A percentile compares a stretch with the other conserved stretches of the same genome.
These are phyloP conservation scores for Knipowitschia caucasica DNA, from an alignment of 2,797 vertebrate genomes.

Conservation along the genomic window DNA sequence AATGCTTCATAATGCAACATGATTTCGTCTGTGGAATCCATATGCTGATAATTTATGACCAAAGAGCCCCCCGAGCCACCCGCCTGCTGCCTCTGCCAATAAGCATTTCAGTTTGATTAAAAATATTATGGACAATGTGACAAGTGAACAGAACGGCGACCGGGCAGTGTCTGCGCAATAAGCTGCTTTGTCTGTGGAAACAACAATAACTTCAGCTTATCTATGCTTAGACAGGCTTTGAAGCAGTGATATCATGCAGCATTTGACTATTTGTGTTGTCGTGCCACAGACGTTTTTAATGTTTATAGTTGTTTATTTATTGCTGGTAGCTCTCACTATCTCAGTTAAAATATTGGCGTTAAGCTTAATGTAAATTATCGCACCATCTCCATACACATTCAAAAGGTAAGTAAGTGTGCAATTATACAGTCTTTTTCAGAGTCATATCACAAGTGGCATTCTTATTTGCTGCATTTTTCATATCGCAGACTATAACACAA, in stretches of 20 bases:
- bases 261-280: conserved; percentile 24
- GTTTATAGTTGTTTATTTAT: too few relatives aligned
- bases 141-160: conserved; percentile 8
- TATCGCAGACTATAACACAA: too few relatives aligned
- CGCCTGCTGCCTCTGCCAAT: neutral
- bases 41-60: conserved; percentile 46
- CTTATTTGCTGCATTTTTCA: too few relatives aligned
- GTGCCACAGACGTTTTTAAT: neutral
- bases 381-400: neutral
- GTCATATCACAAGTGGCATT: too few relatives aligned
- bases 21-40: conserved; percentile 53
- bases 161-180: conserved; percentile 6
- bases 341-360: too few relatives aligned
- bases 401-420: too few relatives aligned
- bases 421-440: too few relatives aligned
- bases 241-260: conserved; percentile 4
- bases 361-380: neutral
- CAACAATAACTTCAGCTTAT: conserved; percentile 30
- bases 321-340: too few relatives aligned
- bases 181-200: conserved; percentile 12
- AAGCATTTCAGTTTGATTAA: neutral
- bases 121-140: conserved; percentile 4
- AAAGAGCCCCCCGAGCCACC: conserved; percentile 12
- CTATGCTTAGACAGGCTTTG: conserved; percentile 20
- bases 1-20: conserved; percentile 40